Percentiles rank a stretch among this genome's conserved stretches.
Evolutionary conservation across 2,113 vertebrate genomes (phyloP).

Genomic region (Edolisoma coerulescens): DNA sequence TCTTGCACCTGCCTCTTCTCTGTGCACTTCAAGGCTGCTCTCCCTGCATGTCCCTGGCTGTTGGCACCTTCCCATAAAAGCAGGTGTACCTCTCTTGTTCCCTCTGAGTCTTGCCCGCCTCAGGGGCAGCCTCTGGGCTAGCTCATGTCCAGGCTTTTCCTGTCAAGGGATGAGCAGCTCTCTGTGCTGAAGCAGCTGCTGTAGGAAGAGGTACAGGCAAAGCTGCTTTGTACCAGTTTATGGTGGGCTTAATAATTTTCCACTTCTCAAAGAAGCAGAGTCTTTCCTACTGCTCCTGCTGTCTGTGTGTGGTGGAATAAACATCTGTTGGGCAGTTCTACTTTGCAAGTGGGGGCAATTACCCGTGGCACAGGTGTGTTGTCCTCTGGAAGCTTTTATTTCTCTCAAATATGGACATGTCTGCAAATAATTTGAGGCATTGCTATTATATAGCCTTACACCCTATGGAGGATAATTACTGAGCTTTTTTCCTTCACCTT

Average conservation of each 20-base stretch:
- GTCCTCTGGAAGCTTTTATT: slow-evolving; percentile 61
- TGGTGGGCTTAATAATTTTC: not conserved
- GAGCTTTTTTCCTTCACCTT: slow-evolving; percentile 38
- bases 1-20: not conserved
- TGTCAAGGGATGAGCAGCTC: not conserved
- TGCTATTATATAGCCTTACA: slow-evolving; percentile 57
- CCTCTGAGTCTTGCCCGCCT: not conserved
- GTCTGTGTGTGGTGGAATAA: slow-evolving; percentile 64
- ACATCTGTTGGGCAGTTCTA: slow-evolving; percentile 70
- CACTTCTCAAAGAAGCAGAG: slow-evolving; percentile 2
- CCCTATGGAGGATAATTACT: slow-evolving; percentile 60
- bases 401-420: slow-evolving; percentile 66
- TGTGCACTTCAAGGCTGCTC: not conserved
- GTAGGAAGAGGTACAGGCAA: not conserved
- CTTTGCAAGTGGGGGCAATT: slow-evolving; percentile 69
- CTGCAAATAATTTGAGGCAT: slow-evolving; percentile 74
- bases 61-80: not conserved
- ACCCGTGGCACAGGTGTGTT: slow-evolving; percentile 74
- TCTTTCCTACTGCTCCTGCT: slow-evolving; percentile 40
- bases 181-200: slow-evolving; percentile 10
- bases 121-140: not conserved
- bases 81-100: not conserved
- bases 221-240: not conserved
- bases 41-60: not conserved
- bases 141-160: not conserved